Conservation (phyloP, 1,140 invertebrate genomes). For the Apis cerana region DNA sequence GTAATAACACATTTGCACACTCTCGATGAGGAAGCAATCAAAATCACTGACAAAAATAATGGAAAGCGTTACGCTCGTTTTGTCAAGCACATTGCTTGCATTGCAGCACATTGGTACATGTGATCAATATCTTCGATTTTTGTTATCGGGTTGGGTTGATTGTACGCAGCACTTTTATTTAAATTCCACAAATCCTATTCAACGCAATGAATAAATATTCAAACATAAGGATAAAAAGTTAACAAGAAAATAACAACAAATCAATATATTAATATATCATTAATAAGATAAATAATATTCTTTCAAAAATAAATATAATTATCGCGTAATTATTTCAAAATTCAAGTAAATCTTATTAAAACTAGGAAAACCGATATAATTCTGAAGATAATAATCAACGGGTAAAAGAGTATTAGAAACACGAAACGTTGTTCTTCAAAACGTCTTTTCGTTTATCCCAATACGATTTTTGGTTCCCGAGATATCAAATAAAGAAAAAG, state of each 20-base stretch:
- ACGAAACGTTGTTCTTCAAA: no score
- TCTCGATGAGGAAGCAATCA: slow-evolving; percentile 25
- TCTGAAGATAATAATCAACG: no score
- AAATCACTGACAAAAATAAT: slow-evolving; percentile 59
- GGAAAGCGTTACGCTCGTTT: slow-evolving; percentile 55
- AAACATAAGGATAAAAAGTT: not conserved
- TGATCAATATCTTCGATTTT: slow-evolving; percentile 50
- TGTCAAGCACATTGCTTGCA: slow-evolving; percentile 23
- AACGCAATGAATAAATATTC: not conserved
- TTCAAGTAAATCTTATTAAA: no score
- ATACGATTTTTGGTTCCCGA: no score
- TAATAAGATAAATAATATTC: not conserved
- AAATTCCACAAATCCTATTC: not conserved
- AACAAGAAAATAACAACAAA: not conserved
- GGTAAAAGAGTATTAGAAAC: no score
- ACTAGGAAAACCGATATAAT: no score
- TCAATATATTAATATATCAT: no score
- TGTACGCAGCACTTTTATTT: not conserved
- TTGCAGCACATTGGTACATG: slow-evolving; percentile 15
- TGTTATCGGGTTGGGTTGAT: not conserved
- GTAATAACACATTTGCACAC: slow-evolving; percentile 15
- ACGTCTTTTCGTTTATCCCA: no score
- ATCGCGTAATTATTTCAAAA: no score
- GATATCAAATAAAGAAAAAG: no score
- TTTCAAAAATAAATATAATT: not conserved